Percentiles rank a stretch among this genome's conserved stretches.
Conservation (phyloP, 1,140 invertebrate genomes). For the Calephelis virginiensis region DNA sequence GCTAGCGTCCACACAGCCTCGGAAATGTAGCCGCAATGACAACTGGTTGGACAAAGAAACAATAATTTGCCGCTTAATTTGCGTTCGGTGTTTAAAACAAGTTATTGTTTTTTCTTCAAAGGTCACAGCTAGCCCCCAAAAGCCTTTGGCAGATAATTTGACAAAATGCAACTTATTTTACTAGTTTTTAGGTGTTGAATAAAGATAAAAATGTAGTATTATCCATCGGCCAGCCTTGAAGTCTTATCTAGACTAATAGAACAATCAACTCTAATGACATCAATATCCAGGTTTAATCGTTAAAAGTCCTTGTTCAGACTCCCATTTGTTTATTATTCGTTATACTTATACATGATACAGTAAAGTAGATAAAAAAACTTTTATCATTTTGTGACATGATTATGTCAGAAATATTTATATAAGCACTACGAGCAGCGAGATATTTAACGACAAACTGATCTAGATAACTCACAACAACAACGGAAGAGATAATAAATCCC, state of each 20-base stretch:
- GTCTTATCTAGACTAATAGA: slow-evolving; percentile 8
- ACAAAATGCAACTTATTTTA: neutral
- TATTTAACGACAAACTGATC: slow-evolving; percentile 6
- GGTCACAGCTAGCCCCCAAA: neutral
- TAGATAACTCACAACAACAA: slow-evolving; percentile 14
- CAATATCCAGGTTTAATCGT: neutral
- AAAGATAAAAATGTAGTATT: neutral
- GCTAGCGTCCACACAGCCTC: slow-evolving; percentile 34
- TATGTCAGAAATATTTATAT: neutral
- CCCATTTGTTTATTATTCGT: too few relatives aligned
- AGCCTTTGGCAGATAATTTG: neutral
- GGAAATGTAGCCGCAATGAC: slow-evolving; percentile 37
- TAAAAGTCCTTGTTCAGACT: too few relatives aligned
- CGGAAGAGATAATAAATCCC: slow-evolving; percentile 16
- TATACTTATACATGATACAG: too few relatives aligned
- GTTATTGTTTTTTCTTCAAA: slow-evolving; percentile 22
- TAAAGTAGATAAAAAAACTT: too few relatives aligned
- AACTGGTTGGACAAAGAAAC: slow-evolving; percentile 24
- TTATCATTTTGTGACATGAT: slow-evolving; percentile 1
- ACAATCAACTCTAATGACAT: slow-evolving; percentile 6
- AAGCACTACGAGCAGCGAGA: neutral
- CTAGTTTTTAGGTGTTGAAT: neutral
- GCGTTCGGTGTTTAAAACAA: slow-evolving; percentile 27
- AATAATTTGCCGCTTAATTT: slow-evolving; percentile 30
- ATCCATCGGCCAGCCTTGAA: neutral